Evolutionary conservation across 2,113 vertebrate species (phyloP).

Genomic region (Lagenorhynchus albirostris): DNA sequence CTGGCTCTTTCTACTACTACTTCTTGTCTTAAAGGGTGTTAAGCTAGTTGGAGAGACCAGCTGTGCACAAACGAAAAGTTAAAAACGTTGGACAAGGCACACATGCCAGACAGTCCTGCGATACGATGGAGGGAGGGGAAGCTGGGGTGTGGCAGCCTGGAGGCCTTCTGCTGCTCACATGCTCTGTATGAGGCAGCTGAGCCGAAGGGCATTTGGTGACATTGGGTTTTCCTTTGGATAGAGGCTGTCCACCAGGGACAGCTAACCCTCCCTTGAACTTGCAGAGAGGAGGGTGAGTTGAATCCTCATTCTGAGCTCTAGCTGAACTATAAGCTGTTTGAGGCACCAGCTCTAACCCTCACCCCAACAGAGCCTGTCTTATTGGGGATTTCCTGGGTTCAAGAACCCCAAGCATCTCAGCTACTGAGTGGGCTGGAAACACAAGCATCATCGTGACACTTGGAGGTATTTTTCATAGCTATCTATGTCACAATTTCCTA

Average conservation of each 20-base stretch:
- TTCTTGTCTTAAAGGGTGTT: not conserved
- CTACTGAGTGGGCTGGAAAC: constrained; percentile 20
- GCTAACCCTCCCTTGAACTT: not conserved
- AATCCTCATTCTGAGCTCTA: not conserved
- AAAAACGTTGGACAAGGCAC: not conserved
- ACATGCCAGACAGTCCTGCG: not conserved
- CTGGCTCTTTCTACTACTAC: not conserved
- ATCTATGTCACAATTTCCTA: constrained; percentile 31
- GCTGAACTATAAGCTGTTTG: not conserved
- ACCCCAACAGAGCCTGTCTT: not conserved
- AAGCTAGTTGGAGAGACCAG: not conserved
- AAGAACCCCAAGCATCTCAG: not conserved
- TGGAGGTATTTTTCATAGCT: not conserved
- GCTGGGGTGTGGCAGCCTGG: no score
- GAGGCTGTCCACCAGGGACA: not conserved
- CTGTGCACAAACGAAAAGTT: not conserved
- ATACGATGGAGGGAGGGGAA: not conserved
- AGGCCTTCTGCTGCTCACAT: not conserved
- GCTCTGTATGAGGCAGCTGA: not conserved
- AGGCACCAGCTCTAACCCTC: not conserved
- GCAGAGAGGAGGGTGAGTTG: not conserved
- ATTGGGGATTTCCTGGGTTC: constrained; percentile 53
- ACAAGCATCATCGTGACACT: not conserved
- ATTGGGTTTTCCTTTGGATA: not conserved
- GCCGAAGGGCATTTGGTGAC: not conserved